Conservation (phyloP, 2,888 invertebrate species). For the Crocallis elinguaria region DNA sequence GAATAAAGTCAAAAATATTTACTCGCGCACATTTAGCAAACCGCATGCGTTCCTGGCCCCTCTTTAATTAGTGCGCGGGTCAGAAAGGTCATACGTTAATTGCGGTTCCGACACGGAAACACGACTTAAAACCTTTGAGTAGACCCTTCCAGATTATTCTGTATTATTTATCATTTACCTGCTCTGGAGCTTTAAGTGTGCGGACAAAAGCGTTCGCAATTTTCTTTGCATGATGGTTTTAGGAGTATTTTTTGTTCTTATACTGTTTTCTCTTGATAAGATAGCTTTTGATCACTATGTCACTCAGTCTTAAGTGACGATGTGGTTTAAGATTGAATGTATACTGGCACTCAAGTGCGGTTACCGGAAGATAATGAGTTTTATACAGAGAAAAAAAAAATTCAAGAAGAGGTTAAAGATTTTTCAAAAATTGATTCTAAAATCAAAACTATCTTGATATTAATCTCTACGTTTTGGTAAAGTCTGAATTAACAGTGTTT, state of each 20-base stretch:
- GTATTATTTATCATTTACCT: conserved; percentile 60
- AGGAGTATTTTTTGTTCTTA: no score
- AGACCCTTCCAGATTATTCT: conserved; percentile 57
- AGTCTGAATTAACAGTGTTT: background rate
- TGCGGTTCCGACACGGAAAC: conserved; percentile 62
- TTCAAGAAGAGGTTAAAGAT: no score
- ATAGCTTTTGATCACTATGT: no score
- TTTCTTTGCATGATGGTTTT: conserved; percentile 4
- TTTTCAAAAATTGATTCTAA: no score
- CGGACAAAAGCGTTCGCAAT: conserved; percentile 7
- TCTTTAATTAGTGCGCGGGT: conserved; percentile 58
- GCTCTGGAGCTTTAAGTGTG: conserved; percentile 33
- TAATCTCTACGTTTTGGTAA: background rate
- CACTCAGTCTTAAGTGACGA: no score
- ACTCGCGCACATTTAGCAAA: conserved; percentile 36
- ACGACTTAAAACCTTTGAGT: conserved; percentile 57
- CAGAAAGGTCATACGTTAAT: conserved; percentile 61
- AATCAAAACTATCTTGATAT: no score
- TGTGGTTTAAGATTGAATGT: no score
- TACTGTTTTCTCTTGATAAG: background rate
- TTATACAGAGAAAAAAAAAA: no score
- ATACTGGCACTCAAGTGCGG: no score
- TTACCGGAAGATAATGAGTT: no score
- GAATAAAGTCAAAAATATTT: conserved; percentile 37
- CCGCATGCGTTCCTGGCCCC: conserved; percentile 40